phyloP scores from a whole-genome alignment of 1,140 invertebrate species.

The Ips nitidus region DNA sequence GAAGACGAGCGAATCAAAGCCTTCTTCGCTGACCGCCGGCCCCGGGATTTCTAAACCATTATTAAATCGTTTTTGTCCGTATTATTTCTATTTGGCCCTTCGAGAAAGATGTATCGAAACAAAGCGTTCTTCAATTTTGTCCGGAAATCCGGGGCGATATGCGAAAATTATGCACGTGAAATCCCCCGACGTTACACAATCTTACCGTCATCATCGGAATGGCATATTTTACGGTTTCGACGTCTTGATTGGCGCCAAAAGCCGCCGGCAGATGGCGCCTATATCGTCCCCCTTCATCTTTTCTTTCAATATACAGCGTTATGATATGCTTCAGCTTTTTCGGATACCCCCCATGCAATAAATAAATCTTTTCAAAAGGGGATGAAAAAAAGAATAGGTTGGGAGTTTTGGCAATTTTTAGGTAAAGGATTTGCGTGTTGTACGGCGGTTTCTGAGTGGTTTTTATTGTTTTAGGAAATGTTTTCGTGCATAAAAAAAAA shows the following conservation, averaged over 20 bases:
- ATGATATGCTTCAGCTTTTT: slow-evolving; percentile 17
- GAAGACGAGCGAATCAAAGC: slow-evolving; percentile 28
- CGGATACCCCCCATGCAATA: slow-evolving; percentile 19
- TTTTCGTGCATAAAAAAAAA: too few relatives aligned
- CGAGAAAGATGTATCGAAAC: too few relatives aligned
- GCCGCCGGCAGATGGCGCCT: slow-evolving; percentile 7
- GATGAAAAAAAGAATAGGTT: slow-evolving; percentile 18
- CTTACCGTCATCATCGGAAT: slow-evolving; percentile 19
- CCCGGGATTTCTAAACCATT: slow-evolving; percentile 19
- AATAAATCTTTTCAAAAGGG: slow-evolving; percentile 10
- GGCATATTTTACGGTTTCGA: slow-evolving; percentile 14
- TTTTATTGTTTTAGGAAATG: too few relatives aligned
- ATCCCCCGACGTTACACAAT: slow-evolving; percentile 1
- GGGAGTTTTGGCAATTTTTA: slow-evolving; percentile 15
- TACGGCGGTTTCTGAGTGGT: too few relatives aligned
- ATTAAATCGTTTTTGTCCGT: slow-evolving; percentile 19
- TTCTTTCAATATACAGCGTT: slow-evolving; percentile 22
- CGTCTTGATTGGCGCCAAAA: slow-evolving; percentile 23
- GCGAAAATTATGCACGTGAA: slow-evolving; percentile 18
- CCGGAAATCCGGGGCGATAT: neutral
- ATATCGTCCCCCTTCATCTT: slow-evolving; percentile 18
- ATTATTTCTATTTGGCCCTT: slow-evolving; percentile 3
- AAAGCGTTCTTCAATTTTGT: too few relatives aligned
- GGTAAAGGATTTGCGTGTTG: neutral
- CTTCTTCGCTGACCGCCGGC: slow-evolving; percentile 19